Conservation (phyloP, 2,888 invertebrate species). For the Athripsodes cinereus region DNA sequence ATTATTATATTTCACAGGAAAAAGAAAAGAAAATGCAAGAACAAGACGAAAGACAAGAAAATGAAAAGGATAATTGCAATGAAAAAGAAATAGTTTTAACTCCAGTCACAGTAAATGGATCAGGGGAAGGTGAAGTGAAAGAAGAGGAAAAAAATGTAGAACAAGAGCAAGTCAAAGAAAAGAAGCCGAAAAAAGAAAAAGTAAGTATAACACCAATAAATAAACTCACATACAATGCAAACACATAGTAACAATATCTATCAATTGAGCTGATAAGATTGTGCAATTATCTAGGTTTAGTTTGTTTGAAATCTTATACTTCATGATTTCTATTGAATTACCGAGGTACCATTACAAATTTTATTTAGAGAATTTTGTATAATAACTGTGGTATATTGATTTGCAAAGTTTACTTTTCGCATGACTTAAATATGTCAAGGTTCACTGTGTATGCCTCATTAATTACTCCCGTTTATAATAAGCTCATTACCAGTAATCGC, state of each 20-base stretch:
- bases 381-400: no score
- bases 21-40: constrained; percentile 54
- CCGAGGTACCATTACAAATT: no score
- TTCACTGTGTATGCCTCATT: no score
- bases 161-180: constrained; percentile 38
- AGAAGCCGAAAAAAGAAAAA: constrained; percentile 57
- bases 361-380: no score
- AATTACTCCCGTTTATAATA: no score
- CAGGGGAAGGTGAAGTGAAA: constrained; percentile 30
- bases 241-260: not conserved
- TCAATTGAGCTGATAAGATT: no score
- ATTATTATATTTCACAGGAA: constrained; percentile 41
- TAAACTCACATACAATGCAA: not conserved
- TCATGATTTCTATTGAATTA: no score
- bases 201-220: constrained; percentile 4
- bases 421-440: no score
- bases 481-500: no score
- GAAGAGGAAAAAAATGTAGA: constrained; percentile 39
- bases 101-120: constrained; percentile 20
- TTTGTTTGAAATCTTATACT: no score
- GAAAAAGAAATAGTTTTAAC: constrained; percentile 49
- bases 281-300: no score
- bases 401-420: no score
- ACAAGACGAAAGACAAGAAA: constrained; percentile 54
- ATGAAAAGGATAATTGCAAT: constrained; percentile 62